phyloP scores from a whole-genome alignment of 2,113 vertebrate genomes.

The Anarhynchus alexandrinus region DNA sequence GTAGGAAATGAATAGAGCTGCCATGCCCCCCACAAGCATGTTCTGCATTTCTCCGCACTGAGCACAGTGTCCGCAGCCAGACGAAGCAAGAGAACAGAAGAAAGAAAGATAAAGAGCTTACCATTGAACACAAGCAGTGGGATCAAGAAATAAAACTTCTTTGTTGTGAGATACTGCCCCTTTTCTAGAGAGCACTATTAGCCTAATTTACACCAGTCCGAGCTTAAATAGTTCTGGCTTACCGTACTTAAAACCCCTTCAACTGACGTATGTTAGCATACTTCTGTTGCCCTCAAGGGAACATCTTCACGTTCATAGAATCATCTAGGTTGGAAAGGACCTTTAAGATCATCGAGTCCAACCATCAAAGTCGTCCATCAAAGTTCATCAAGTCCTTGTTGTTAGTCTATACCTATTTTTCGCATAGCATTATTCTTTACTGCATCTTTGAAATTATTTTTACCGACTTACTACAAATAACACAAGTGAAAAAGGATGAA shows the following conservation, averaged over 20 bases:
- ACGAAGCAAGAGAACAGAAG: not conserved
- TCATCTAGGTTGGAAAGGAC: too few species aligned
- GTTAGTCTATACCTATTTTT: not conserved
- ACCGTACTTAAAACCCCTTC: not conserved
- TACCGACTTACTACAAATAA: not conserved
- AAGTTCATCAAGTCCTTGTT: not conserved
- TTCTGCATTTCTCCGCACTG: not conserved
- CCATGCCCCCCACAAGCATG: not conserved
- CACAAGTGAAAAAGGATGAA: not conserved
- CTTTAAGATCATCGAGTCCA: too few species aligned
- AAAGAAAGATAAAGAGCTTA: not conserved
- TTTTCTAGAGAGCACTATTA: not conserved
- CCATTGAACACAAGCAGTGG: not conserved
- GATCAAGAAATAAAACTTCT: not conserved
- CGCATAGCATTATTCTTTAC: not conserved
- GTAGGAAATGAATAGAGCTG: not conserved
- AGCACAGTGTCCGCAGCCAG: not conserved
- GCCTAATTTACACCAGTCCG: not conserved
- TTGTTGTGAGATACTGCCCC: not conserved
- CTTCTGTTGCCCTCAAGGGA: not conserved
- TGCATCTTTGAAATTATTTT: not conserved
- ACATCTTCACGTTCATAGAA: not conserved
- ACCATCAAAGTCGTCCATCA: too few species aligned
- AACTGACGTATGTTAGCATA: not conserved
- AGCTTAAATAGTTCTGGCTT: not conserved